Base-by-base conservation (phyloP, 2,888 invertebrate species). In the Trissonchulus sp. region DNA sequence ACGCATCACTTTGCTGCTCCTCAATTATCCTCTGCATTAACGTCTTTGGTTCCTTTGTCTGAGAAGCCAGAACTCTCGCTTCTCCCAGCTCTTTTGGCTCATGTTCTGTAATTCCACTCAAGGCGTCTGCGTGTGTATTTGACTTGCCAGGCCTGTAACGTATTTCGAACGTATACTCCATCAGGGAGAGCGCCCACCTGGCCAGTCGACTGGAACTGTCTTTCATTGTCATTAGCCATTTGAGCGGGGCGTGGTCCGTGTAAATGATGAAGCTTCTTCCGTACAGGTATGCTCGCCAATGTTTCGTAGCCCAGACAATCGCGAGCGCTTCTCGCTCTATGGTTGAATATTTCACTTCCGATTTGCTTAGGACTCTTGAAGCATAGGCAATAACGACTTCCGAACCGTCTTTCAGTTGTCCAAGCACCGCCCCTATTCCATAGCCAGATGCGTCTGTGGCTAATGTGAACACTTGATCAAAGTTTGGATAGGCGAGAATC, bases 171-270 rank as follows among this genome's bases (percentile, higher is more conserved):
- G 86, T 81, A 75, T 81, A 86, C 1, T 80, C 76, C 75, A 86
- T 85, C 0, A 88, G 75, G n/a, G 81, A 78, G n/a, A 87, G 72
- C 0, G 85, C 83, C 87, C 87, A 88, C 62, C 87, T 75, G 0
- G 84, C 84, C 0, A 88, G 76, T 37, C 86, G 76, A 18, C 86
- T 85, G 28, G 82, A 81, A 0, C 84, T 84, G 2, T 86, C 81
- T 76, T 86, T 85, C 2, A 86, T 62, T 0, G 80, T 78, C 77
- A 85, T 18, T 1, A 78, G 63, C 30, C 69, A 73, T 36, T 71
- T 72, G 1, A 77, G 72, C 0, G 78, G 76, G 23, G 65, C 74
- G 63, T 78, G 78, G 63, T 78, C 78, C 0, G 74, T 72, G 18
- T 73, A 73, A 0, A 76, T 63, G 1, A 68, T 23, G 31, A 72